Evolutionary conservation across 2,888 invertebrate species (phyloP), one percentile per base, ranked within the genome.

Genomic region (Aphodius granarius): DNA sequence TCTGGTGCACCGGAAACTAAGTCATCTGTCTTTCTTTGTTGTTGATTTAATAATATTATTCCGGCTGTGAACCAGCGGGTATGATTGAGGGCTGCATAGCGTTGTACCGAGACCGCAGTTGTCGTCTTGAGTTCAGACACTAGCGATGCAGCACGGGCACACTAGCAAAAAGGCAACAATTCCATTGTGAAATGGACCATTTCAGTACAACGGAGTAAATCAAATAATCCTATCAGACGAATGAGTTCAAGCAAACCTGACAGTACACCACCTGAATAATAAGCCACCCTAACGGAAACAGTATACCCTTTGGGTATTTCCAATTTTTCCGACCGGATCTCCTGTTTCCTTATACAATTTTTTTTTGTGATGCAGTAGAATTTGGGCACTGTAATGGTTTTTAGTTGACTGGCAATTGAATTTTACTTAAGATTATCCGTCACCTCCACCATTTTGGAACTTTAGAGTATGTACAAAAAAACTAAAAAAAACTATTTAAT

Each of bases 141-240:
- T n/a, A 43, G 43, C 43, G 43, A 9, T 43, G 43, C 43, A 43
- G 43, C 43, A 13, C 43, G 13, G 13, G 43, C 43, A 6, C 68
- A 20, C 68, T 20, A 68, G 63, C 9, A 18, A 66, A 16, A 21
- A 66, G 68, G 76, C 72, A 76, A 78, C 76, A 76, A 78, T 78
- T 75, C 76, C 68, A 71, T 74, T 77, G 79, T 80, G 81, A 79
- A 81, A 81, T 81, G 79, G 80, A 80, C 79, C 81, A 78, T 74
- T 64, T 68, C 73, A 70, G 76, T 77, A 78, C 79, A 78, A 79
- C 77, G 77, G 75, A 80, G 78, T 80, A 83, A 83, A 83, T 83
- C 83, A 81, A 83, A 84, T 83, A 83, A 84, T 82, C 82, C 82
- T 79, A 82, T 83, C 84, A 82, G 79, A 79, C 74, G 80, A 81